phyloP scores from a whole-genome alignment of 2,113 vertebrate genomes.

The Trinectes maculatus region DNA sequence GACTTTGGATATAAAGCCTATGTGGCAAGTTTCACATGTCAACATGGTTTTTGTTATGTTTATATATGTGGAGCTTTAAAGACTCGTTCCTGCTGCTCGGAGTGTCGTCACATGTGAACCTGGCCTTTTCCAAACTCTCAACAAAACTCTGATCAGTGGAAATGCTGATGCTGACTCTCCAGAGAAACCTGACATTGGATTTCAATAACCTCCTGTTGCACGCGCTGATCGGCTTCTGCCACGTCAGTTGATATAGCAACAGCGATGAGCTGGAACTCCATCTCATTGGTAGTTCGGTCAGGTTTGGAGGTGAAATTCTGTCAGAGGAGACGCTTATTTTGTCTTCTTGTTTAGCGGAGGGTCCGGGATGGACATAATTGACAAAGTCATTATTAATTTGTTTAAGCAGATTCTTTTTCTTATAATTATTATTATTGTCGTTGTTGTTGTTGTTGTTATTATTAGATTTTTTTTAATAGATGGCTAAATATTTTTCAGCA shows the following conservation, averaged over 20 bases:
- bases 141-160: too few relatives aligned
- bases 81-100: too few relatives aligned
- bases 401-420: neutral
- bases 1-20: too few relatives aligned
- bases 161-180: neutral
- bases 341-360: neutral
- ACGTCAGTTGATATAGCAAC: neutral
- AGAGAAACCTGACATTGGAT: neutral
- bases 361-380: too few relatives aligned
- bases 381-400: too few relatives aligned
- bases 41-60: too few relatives aligned
- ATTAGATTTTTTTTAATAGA: too few relatives aligned
- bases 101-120: neutral
- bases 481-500: too few relatives aligned
- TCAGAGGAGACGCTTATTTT: neutral
- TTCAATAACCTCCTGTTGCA: neutral
- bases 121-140: neutral
- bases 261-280: neutral
- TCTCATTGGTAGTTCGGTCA: neutral
- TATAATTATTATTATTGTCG: neutral
- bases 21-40: too few relatives aligned
- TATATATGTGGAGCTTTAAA: too few relatives aligned
- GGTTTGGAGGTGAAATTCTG: neutral
- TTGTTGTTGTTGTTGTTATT: too few relatives aligned
- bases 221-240: neutral